Base-by-base conservation (phyloP, 2,797 vertebrate species). In the Hozukius guyotensis region DNA sequence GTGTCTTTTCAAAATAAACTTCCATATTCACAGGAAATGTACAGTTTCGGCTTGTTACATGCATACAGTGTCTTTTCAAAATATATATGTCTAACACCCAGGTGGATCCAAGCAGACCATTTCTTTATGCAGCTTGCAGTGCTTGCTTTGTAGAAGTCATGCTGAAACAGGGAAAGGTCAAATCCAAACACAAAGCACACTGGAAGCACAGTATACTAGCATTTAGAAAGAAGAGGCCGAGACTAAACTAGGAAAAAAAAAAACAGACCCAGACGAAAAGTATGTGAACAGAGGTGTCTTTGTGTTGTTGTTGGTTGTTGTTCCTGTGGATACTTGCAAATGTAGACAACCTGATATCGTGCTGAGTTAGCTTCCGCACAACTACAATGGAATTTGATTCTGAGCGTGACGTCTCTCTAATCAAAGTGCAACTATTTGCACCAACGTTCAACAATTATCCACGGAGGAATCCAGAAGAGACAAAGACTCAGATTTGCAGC, bases 361-460 rank as follows among this genome's bases (percentile, higher is more conserved):
- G 77, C 49, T 81, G 73, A 70, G 24, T 38, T 42, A 25, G 32
- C 42, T 64, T 62, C 79, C 72, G 12, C 66, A 60, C 29, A 52
- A 11, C 61, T 34, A 53, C 60, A 61, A 20, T 27, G 4, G 14
- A 49, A 12, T 46, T 62, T 62, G 61, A 80, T 57, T 25, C 22
- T 24, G 3, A 56, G 22, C 4, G 34, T 68, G 46, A 49, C 4
- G 4, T 22, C 52, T 69, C 57, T 65, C 22, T 74, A 32, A 76
- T 77, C 62, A 70, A 78, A 74, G 79, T 25, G 59, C 36, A 60
- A 31, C 34, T 52, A 5, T 49, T 64, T 60, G 36, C 25, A 18
- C 36, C 13, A 20, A 16, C 18, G 8, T 75, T 87, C 29, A 80
- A 68, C 67, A 69, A 46, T 71, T 78, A 78, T 56, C 69, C 42